Evolutionary conservation across 1,140 invertebrate species (phyloP).

Genomic region (Camponotus floridanus): DNA sequence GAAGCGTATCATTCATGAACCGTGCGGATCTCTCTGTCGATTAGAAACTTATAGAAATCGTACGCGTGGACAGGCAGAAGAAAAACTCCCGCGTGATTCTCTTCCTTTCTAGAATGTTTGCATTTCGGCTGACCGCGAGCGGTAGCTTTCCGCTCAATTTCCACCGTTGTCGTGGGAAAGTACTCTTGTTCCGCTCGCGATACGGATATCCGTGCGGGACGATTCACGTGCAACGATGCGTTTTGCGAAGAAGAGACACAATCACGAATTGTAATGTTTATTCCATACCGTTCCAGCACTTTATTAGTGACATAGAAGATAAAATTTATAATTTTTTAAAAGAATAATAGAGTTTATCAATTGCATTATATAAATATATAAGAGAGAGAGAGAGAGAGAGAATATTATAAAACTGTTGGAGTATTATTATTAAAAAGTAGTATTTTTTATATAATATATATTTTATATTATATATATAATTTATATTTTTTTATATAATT

Average conservation of each 20-base stretch:
- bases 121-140: conserved; percentile 25
- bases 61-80: background rate
- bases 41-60: conserved; percentile 72
- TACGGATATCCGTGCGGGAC: conserved; percentile 6
- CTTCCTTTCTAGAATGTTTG: conserved; percentile 52
- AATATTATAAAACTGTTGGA: no score
- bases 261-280: conserved; percentile 10
- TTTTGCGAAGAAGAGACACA: background rate
- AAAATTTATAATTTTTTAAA: background rate
- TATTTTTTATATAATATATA: no score
- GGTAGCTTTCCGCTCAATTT: conserved; percentile 67
- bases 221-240: conserved; percentile 11
- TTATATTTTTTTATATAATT: no score
- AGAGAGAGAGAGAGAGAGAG: no score
- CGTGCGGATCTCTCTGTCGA: conserved; percentile 53
- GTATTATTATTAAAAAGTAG: no score
- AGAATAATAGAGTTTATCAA: background rate
- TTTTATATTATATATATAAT: no score
- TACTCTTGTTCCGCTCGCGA: conserved; percentile 22
- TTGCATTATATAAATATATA: no score
- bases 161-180: conserved; percentile 57
- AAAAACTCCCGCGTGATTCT: conserved; percentile 50
- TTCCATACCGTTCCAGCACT: background rate
- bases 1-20: conserved; percentile 53
- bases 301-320: background rate